These are phyloP conservation scores for Phoenicopterus ruber DNA, from an alignment of 2,113 vertebrate species.

Conservation along the genomic window DNA sequence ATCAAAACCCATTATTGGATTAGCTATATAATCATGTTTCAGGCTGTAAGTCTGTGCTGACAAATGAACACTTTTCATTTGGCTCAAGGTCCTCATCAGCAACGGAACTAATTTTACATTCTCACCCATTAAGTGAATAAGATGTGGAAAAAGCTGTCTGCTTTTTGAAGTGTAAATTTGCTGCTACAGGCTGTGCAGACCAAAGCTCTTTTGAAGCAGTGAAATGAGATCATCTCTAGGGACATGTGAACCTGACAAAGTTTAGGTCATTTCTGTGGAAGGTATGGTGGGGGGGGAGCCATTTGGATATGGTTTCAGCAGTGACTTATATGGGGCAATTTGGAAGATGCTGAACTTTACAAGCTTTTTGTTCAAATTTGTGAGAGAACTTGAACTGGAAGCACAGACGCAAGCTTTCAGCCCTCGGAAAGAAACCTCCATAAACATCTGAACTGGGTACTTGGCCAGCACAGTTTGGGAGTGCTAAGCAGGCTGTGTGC, in stretches of 20 bases:
- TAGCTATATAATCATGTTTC: constrained; percentile 86
- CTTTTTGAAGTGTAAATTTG: constrained; percentile 88
- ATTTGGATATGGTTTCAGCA: constrained; percentile 39
- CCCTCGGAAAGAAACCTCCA: constrained; percentile 15
- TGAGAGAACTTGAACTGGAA: constrained; percentile 25
- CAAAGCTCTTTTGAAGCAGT: constrained; percentile 86
- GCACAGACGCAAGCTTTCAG: constrained; percentile 19
- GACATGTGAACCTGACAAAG: constrained; percentile 81
- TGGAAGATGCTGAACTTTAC: constrained; percentile 49
- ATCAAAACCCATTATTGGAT: constrained; percentile 86
- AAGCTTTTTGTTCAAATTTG: constrained; percentile 15
- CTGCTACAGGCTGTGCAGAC: constrained; percentile 85
- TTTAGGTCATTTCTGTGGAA: constrained; percentile 79
- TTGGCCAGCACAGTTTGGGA: background rate
- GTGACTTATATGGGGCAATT: constrained; percentile 41
- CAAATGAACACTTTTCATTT: constrained; percentile 89
- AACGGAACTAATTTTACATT: constrained; percentile 88
- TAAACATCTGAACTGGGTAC: background rate
- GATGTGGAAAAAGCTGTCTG: constrained; percentile 85
- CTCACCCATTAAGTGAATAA: constrained; percentile 87
- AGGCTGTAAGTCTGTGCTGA: constrained; percentile 84
- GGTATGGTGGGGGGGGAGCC: constrained; percentile 19
- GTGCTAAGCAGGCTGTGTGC: background rate
- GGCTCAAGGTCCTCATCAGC: constrained; percentile 87
- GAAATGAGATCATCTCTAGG: constrained; percentile 84